Evolutionary conservation across 2,888 invertebrate species (phyloP).

Genomic region (Dendrolimus houi): DNA sequence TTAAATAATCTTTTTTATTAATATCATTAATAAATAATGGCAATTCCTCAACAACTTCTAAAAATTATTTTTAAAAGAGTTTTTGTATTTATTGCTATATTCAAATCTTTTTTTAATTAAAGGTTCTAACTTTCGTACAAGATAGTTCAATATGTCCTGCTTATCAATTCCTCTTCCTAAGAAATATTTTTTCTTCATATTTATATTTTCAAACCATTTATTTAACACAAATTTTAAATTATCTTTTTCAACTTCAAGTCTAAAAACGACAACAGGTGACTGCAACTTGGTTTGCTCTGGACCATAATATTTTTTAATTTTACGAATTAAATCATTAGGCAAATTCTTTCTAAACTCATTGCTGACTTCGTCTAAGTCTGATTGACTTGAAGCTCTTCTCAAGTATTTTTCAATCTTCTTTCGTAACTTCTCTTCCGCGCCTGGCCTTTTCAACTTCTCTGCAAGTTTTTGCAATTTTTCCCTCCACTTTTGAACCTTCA

Average conservation of each 20-base stretch:
- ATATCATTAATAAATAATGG: slow-evolving; percentile 7
- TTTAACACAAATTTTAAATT: slow-evolving; percentile 5
- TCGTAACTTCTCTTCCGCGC: slow-evolving; percentile 20
- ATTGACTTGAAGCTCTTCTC: slow-evolving; percentile 12
- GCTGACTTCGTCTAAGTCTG: slow-evolving; percentile 13
- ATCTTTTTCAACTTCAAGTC: slow-evolving; percentile 7
- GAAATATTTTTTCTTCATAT: slow-evolving; percentile 10
- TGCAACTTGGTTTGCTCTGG: neutral
- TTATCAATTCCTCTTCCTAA: slow-evolving; percentile 7
- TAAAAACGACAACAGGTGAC: slow-evolving; percentile 5
- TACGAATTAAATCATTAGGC: slow-evolving; percentile 16
- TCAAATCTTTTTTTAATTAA: slow-evolving; percentile 8
- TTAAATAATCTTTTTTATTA: slow-evolving; percentile 6
- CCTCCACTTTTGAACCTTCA: slow-evolving; percentile 13
- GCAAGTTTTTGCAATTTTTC: slow-evolving; percentile 19
- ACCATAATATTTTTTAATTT: slow-evolving; percentile 10
- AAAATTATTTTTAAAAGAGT: slow-evolving; percentile 6
- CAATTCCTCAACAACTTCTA: slow-evolving; percentile 11
- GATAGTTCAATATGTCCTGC: slow-evolving; percentile 9
- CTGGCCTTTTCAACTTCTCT: slow-evolving; percentile 17
- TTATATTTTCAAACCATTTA: slow-evolving; percentile 11
- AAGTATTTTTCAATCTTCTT: slow-evolving; percentile 22
- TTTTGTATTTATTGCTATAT: slow-evolving; percentile 7
- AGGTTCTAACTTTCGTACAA: slow-evolving; percentile 10
- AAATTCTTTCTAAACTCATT: slow-evolving; percentile 16